phyloP scores from a whole-genome alignment of 1,140 invertebrate species.

The Brachionus manjavacas region DNA sequence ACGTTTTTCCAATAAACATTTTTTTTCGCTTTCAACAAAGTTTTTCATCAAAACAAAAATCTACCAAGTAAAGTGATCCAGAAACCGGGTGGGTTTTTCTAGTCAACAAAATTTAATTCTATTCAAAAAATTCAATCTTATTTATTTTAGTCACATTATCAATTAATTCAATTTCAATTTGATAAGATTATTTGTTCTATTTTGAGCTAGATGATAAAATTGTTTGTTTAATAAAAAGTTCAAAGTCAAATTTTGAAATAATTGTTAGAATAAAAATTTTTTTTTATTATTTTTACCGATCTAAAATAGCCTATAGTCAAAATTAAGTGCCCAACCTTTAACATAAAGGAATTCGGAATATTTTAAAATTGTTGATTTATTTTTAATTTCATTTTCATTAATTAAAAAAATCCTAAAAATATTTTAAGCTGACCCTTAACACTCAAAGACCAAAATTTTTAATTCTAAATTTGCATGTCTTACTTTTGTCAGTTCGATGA shows the following conservation, averaged over 20 bases:
- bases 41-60: neutral
- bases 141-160: neutral
- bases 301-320: too few relatives aligned
- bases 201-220: neutral
- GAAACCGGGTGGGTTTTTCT: neutral
- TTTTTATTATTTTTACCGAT: too few relatives aligned
- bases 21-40: neutral
- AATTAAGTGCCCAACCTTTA: too few relatives aligned
- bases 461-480: too few relatives aligned
- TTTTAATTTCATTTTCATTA: too few relatives aligned
- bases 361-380: too few relatives aligned
- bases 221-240: neutral
- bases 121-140: neutral
- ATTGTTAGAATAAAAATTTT: too few relatives aligned
- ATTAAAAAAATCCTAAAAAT: too few relatives aligned
- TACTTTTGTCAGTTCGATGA: too few relatives aligned
- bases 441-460: too few relatives aligned
- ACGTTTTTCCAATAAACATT: neutral
- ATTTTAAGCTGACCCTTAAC: too few relatives aligned
- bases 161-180: neutral
- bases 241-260: neutral
- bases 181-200: neutral
- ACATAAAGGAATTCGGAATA: too few relatives aligned
- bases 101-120: neutral
- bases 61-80: neutral